Base-by-base conservation (phyloP, 2,797 vertebrate species). In the Pangasius djambal region DNA sequence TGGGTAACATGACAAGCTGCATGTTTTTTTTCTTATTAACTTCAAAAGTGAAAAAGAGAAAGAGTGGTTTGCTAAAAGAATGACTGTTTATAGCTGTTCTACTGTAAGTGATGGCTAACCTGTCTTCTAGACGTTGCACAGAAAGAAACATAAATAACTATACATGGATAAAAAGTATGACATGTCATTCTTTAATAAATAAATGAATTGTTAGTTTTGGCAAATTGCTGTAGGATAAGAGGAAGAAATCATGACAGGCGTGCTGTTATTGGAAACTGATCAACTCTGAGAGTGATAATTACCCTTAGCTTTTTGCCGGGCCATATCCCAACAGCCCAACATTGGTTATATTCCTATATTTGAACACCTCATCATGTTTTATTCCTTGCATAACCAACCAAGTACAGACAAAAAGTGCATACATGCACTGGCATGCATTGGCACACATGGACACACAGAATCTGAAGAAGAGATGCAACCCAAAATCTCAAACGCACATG, bases 391-490 rank as follows among this genome's bases (percentile, higher is more conserved):
- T 44, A 83, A 48, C 59, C 37, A 65, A 65, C 25, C 25, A 67
- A 48, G 40, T 50, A 82, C 57, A 61, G 82, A 50, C 63, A 31
- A 67, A 67, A 83, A 83, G 31, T 59, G 20, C 55, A 59, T 59
- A n/a, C 40, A 65, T 50, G 61, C 82, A 48, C 28, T 48, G 25
- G 22, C 34, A 52, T 75, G 57, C 44, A 67, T 15, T 74, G 55
- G 61, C 72, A 83, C 34, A 44, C 50, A 40, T 25, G 13, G 34
- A 87, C 65, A 63, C 63, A 57, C 20, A 77, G 69, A 82, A 74
- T 44, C 28, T 75, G 28, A 81, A 50, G 28, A 70, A 83, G 50
- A 89, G 48, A 65, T 78, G 37, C 69, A 85, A 86, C 72, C 40
- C 7, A 78, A 83, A 85, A 78, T 34, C 40, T 78, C 61, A 84